Conservation (phyloP, 1,140 invertebrate species). For the Periplaneta americana region DNA sequence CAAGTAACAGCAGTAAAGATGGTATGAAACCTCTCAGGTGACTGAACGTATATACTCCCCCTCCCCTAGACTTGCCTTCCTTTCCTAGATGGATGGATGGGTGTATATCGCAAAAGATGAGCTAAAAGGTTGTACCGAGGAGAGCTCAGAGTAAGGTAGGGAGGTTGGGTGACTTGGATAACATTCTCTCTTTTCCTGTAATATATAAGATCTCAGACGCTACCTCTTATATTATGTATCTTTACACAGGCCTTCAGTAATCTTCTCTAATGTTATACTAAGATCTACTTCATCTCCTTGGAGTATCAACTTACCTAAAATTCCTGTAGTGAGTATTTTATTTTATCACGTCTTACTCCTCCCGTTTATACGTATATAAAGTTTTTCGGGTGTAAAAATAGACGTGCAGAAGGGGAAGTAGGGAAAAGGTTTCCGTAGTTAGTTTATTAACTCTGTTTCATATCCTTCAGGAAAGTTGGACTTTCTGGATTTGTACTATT, state of each 20-base stretch:
- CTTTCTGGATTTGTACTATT: not conserved
- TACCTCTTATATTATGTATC: not conserved
- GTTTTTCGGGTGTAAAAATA: not conserved
- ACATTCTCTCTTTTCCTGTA: not conserved
- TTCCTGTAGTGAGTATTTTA: not conserved
- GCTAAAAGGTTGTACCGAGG: not conserved
- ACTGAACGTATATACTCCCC: not conserved
- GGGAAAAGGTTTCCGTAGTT: too few species aligned
- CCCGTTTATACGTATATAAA: not conserved
- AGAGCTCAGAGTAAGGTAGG: not conserved
- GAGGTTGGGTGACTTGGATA: not conserved
- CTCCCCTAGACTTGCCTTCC: too few species aligned
- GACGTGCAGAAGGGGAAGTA: not conserved
- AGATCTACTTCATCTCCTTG: not conserved
- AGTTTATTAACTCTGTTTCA: not conserved
- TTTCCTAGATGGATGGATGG: not conserved
- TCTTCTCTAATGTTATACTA: not conserved
- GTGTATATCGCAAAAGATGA: not conserved
- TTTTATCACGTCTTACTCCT: not conserved
- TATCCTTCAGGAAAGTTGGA: not conserved
- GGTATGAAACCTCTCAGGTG: slow-evolving; percentile 7
- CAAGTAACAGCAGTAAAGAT: not conserved
- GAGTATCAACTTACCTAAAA: not conserved
- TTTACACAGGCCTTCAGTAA: not conserved
- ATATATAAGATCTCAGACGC: not conserved